Evolutionary conservation across 2,797 vertebrate genomes (phyloP).

Genomic region (Simalia tracyae): DNA sequence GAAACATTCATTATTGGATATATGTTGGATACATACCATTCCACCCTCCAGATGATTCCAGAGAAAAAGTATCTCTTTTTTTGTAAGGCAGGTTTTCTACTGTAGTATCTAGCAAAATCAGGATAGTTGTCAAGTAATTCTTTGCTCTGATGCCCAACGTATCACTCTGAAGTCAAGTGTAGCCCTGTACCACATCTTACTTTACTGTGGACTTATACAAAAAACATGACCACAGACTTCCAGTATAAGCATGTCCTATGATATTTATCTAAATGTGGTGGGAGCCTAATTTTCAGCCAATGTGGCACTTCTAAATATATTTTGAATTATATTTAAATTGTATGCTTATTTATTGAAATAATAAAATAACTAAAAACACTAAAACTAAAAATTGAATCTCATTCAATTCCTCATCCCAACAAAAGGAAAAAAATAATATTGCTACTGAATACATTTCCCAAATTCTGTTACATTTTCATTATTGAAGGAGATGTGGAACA

Average conservation of each 20-base stretch:
- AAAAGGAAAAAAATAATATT: slow-evolving; percentile 22
- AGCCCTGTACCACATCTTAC: background rate
- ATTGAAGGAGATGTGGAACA: slow-evolving; percentile 15
- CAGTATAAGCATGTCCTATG: background rate
- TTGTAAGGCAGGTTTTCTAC: background rate
- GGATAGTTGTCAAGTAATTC: background rate
- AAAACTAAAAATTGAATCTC: background rate
- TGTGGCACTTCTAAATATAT: background rate
- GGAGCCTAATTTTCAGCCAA: background rate
- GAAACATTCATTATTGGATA: background rate
- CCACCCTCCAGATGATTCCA: background rate
- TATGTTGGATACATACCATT: background rate
- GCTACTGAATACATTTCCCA: slow-evolving; percentile 35
- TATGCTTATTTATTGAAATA: background rate
- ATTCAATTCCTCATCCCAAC: background rate
- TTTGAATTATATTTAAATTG: background rate
- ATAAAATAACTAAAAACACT: background rate
- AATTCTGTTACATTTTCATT: slow-evolving; percentile 34
- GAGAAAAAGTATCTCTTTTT: background rate
- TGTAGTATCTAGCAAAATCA: background rate
- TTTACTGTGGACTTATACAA: background rate
- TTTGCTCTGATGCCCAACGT: background rate
- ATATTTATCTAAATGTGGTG: background rate
- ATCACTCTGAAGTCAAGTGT: background rate
- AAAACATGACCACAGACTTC: background rate